These are phyloP conservation scores for Hyles euphorbiae DNA, from an alignment of 1,140 invertebrate genomes.

Conservation along the genomic window DNA sequence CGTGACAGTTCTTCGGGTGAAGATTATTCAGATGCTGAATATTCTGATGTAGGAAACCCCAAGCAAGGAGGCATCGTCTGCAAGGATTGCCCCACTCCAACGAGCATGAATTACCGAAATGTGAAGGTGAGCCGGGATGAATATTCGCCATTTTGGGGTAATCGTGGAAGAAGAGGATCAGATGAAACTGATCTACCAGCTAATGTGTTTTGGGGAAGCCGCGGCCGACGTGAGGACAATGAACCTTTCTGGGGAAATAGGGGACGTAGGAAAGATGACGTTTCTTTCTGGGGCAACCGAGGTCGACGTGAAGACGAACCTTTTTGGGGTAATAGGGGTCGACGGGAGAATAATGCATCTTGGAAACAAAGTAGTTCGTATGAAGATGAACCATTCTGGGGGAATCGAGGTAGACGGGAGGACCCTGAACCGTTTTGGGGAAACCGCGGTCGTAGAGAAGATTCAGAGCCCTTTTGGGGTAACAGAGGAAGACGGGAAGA, in stretches of 20 bases:
- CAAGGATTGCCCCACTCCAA: background rate
- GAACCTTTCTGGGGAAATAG: conserved; percentile 37
- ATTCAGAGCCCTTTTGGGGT: conserved; percentile 49
- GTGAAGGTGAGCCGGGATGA: conserved; percentile 32
- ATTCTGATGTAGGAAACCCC: conserved; percentile 6
- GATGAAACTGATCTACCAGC: conserved; percentile 19
- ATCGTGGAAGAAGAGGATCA: conserved; percentile 30
- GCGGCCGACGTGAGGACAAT: conserved; percentile 29
- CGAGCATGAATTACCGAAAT: conserved; percentile 8
- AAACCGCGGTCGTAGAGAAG: conserved; percentile 45
- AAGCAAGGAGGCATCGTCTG: background rate
- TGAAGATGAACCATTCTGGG: conserved; percentile 44
- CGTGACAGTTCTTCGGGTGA: conserved; percentile 43
- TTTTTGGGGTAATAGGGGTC: conserved; percentile 27
- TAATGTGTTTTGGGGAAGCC: conserved; percentile 22
- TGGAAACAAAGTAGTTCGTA: conserved; percentile 27
- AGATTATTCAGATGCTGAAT: conserved; percentile 23
- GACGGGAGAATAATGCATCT: conserved; percentile 23
- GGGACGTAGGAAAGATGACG: conserved; percentile 28
- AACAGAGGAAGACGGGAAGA: conserved; percentile 46
- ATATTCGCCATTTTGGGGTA: conserved; percentile 48
- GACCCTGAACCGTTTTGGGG: conserved; percentile 44
- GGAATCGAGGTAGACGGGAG: conserved; percentile 34
- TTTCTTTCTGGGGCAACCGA: conserved; percentile 37
- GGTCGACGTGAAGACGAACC: conserved; percentile 30